Conservation (phyloP, 1,140 invertebrate species). For the Drosophila kikkawai region DNA sequence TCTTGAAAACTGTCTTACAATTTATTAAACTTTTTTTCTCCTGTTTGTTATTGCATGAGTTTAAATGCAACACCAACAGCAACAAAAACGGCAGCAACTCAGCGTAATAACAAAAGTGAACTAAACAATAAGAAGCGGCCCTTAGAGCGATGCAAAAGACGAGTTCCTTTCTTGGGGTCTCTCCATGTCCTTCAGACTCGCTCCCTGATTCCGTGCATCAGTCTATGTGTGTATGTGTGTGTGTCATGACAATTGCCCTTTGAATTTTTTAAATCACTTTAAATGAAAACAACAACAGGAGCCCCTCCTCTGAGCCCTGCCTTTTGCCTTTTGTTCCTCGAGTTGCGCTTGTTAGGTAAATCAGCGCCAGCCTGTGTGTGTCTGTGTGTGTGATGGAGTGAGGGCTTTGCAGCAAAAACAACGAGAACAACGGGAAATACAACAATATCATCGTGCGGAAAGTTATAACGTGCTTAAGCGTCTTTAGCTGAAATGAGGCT, state of each 20-base stretch:
- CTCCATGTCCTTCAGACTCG: conserved; percentile 7
- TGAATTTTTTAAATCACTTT: conserved; percentile 83
- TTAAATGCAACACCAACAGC: conserved; percentile 59
- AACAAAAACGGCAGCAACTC: conserved; percentile 44
- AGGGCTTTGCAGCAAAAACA: conserved; percentile 40
- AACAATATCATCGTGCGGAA: conserved; percentile 47
- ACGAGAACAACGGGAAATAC: conserved; percentile 30
- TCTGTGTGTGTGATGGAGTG: conserved; percentile 17
- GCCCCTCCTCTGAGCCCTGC: conserved; percentile 9
- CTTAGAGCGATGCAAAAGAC: conserved; percentile 58
- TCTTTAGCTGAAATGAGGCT: conserved; percentile 81
- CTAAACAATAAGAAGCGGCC: conserved; percentile 68
- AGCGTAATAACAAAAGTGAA: conserved; percentile 74
- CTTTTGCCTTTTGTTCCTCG: conserved; percentile 68
- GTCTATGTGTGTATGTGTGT: conserved; percentile 37
- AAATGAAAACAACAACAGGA: conserved; percentile 81
- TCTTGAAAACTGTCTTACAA: not conserved
- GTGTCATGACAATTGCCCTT: conserved; percentile 77
- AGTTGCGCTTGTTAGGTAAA: conserved; percentile 76
- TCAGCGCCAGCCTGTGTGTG: conserved; percentile 59
- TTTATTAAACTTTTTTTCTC: not conserved
- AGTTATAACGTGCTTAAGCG: conserved; percentile 82
- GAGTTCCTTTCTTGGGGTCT: conserved; percentile 55
- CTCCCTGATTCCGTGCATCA: conserved; percentile 19
- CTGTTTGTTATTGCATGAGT: conserved; percentile 60